Base-by-base conservation (phyloP, 2,888 invertebrate genomes). In the Mythimna pallens region DNA sequence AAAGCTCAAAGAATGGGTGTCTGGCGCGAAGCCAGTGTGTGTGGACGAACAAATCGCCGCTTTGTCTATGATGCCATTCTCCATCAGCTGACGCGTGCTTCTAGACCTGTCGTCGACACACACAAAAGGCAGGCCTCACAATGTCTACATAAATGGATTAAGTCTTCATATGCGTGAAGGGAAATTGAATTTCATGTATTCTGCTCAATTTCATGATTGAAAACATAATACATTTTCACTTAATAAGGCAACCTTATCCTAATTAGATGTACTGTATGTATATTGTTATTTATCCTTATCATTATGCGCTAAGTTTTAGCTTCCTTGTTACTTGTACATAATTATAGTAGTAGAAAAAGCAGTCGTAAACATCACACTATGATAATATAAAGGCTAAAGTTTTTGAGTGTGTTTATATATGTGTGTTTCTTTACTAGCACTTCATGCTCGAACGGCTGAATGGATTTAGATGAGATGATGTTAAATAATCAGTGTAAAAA, bases 1-100 rank as follows among this genome's bases (percentile, higher is more conserved):
- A 90, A 89, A 89, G 89, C 89, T 89, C 89, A 91, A 92, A 93
- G 92, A 93, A 93, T 92, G 89, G 89, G 78, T 88, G 88, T 87
- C 91, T 92, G 93, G 93, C 93, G 81, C 68, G 65, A 72, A 86
- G 93, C 93, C 94, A 93, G 87, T 82, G 76, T 86, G 85, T 87
- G 84, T 84, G 86, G 81, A 86, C 84, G 81, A 86, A 82, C 85
- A 86, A 87, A 87, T 88, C 86, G 88, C 81, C 87, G 89, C 88
- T 86, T 88, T 88, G 87, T 87, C 85, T 88, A 83, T 88, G 85
- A 87, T 84, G 79, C 83, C 84, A 85, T 83, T 84, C 77, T 76
- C 81, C 80, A 78, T 86, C 85, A 86, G 86, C 81, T 85, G 84
- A 88, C 73, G 79, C 73, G 72, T 85, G 73, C 59, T 83, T 74